A percentile compares a stretch with the other conserved stretches of the same genome.
Conservation (phyloP, 2,113 vertebrate genomes). For the Arizona elegans region DNA sequence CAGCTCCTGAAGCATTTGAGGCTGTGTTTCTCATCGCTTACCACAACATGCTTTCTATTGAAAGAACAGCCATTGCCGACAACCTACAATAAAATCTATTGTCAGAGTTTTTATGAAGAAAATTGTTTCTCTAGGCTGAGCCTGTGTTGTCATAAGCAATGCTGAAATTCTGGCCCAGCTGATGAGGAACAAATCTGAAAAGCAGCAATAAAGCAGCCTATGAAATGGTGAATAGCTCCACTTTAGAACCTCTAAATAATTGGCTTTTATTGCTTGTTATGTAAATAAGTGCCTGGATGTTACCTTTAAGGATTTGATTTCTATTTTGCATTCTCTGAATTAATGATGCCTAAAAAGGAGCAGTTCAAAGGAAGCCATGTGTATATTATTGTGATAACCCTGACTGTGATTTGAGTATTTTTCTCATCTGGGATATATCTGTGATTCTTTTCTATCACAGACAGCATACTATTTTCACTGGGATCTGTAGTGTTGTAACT, state of each 20-base stretch:
- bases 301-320: not conserved
- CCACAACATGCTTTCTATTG: not conserved
- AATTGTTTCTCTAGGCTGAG: not conserved
- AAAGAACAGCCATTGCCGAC: not conserved
- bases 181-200: not conserved
- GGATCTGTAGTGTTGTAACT: not conserved
- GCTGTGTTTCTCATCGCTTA: not conserved
- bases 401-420: not conserved
- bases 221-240: not conserved
- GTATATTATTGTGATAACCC: not conserved
- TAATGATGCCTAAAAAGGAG: not conserved
- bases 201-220: not conserved
- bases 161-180: not conserved
- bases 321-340: not conserved
- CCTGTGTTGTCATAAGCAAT: not conserved
- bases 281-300: not conserved
- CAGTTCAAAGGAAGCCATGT: not conserved
- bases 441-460: not conserved
- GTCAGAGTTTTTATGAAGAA: not conserved
- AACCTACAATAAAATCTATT: not conserved
- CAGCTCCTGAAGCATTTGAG: not conserved
- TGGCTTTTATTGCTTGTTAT: not conserved
- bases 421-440: not conserved
- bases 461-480: not conserved
- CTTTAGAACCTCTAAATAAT: not conserved